Percentiles rank a stretch among this genome's conserved stretches.
Evolutionary conservation across 2,113 vertebrate species (phyloP).

Genomic region (Xiphorhynchus elegans): DNA sequence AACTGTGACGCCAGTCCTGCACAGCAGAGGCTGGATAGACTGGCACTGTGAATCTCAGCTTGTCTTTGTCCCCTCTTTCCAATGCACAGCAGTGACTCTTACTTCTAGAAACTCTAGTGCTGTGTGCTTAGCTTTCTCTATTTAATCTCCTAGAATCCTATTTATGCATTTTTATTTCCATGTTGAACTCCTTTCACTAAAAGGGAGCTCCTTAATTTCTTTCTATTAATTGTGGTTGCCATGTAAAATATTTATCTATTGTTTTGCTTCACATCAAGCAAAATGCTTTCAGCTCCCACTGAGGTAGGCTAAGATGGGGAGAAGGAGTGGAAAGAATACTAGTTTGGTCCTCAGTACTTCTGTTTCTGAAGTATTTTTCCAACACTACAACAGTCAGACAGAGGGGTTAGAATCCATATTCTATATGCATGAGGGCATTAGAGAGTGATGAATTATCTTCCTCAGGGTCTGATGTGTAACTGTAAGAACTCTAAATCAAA

Average conservation of each 20-base stretch:
- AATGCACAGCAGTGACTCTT: background rate
- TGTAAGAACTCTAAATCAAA: background rate
- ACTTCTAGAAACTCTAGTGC: background rate
- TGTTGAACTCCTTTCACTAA: background rate
- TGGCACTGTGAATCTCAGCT: background rate
- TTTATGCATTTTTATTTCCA: background rate
- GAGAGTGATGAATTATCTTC: background rate
- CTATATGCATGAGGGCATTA: background rate
- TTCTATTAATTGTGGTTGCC: constrained; percentile 32
- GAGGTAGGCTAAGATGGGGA: background rate
- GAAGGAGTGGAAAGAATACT: background rate
- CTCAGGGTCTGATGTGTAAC: background rate
- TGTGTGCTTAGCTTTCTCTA: background rate
- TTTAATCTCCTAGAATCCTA: constrained; percentile 30
- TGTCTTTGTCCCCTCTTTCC: background rate
- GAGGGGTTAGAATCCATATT: background rate
- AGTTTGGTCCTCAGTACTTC: background rate
- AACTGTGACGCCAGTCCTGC: constrained; percentile 46
- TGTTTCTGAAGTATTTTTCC: background rate
- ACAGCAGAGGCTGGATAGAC: constrained; percentile 4
- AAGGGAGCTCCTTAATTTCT: constrained; percentile 34
- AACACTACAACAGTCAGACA: background rate
- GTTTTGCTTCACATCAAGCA: background rate
- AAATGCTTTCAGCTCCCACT: background rate
- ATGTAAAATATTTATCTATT: background rate